Base-by-base conservation (phyloP, 1,140 invertebrate genomes). In the Helicoverpa armigera region DNA sequence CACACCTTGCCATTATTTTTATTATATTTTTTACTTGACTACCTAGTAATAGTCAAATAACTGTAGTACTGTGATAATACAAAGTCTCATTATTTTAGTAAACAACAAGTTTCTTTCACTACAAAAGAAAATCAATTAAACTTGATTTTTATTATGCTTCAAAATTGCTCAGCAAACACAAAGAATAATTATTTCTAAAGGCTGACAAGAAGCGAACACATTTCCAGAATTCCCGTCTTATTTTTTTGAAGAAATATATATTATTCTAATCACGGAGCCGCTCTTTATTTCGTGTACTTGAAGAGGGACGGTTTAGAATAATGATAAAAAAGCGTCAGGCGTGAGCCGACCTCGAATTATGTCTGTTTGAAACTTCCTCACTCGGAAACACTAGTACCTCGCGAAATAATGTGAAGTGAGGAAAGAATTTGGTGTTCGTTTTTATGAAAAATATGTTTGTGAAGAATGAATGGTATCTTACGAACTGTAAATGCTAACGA, bases 201-300 rank as follows among this genome's bases (percentile, higher is more conserved):
- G 60, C 75, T 48, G 43, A 76, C 23, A 67, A 50, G 69, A 74
- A 43, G 11, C 54, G 61, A 72, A 23, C 48, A 78, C 14, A 69
- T 58, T 69, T 58, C 53, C 54, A 58, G 53, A 79, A 69, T 58
- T 58, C 16, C 18, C 63, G 31, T 16, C 29, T 13, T 54, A 58
- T 12, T 79, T 79, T n/a, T 54, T 56, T 56, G 63, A 16, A 48
- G 51, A 79, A 79, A 79, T 79, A 23, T 78, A 79, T 79, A 70
- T 79, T 79, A 70, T 79, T 79, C 76, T 79, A 79, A 79, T 79
- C 63, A 79, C 76, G 53, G 16, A 74, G 53, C 4, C 23, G 53
- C 51, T 65, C 63, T 79, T 79, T 79, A 79, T 79, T 69, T 69
- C 65, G 50, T 53, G 67, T 70, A 70, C 16, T 79, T 79, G 53